Evolutionary conservation across 37 sponge, comb jelly and placozoan species (phyloP), one percentile per base, ranked within the genome.

Genomic region (Beroe forskalii): DNA sequence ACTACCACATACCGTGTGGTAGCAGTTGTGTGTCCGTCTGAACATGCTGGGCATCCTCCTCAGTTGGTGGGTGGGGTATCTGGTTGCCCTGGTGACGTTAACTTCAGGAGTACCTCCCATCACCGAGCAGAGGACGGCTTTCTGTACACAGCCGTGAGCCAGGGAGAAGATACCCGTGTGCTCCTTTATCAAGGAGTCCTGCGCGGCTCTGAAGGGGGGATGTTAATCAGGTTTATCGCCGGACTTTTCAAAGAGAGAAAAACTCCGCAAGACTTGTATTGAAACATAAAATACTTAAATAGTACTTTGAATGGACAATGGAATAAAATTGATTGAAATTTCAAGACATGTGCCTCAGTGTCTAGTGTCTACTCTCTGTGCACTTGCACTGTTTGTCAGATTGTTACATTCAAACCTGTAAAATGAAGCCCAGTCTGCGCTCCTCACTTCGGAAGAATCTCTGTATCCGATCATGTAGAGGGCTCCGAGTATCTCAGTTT

Each of bases 1-100:
- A n/a, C n/a, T n/a, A n/a, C n/a, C n/a, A n/a, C 86, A 4, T 80
- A 80, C 86, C 55, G 86, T 80, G 86, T 80, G 86, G 48, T 80
- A 80, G 40, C 86, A 80, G 27, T 80, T 80, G 86, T 80, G 86
- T 6, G 86, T 44, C 40, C 40, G 37, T 41, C 86, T 39, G 55
- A 80, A 80, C 38, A 80, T 38, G 55, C 86, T 80, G 1, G 86
- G 86, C 86, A 80, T 80, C n/a, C 86, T 35, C 30, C 17, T 80
- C 1, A 80, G 43, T 43, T 80, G 37, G 86, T 80, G 86, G 19
- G 72, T 32, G 36, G 27, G 17, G 24, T 80, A 23, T 25, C 3
- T 8, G 25, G 37, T 43, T 25, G 35, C 23, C 27, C 27, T 38
- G 44, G 12, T 23, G 3, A 80, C 38, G 22, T 44, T 80, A 25